A percentile compares a stretch with the other conserved stretches of the same genome.
Conservation (phyloP, 2,888 invertebrate genomes). For the Drosophila gaucha region DNA sequence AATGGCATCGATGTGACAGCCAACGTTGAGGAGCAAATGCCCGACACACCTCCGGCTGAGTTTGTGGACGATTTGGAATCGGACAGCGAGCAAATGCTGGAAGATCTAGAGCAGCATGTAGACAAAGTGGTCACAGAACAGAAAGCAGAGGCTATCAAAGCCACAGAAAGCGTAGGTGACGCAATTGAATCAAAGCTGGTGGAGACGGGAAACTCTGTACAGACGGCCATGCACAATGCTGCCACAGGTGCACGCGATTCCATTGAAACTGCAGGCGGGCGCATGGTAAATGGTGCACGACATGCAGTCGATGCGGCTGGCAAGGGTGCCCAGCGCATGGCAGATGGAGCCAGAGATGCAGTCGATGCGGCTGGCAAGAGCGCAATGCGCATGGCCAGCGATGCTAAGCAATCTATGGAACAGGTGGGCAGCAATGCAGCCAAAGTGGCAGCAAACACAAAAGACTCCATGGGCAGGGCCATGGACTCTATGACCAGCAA, state of each 20-base stretch:
- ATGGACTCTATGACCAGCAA: slow-evolving; percentile 71
- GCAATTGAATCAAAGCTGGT: slow-evolving; percentile 45
- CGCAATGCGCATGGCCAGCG: slow-evolving; percentile 63
- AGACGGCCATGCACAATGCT: slow-evolving; percentile 55
- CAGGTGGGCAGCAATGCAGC: slow-evolving; percentile 70
- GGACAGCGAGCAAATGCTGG: slow-evolving; percentile 46
- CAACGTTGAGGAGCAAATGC: slow-evolving; percentile 74
- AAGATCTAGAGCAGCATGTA: slow-evolving; percentile 53
- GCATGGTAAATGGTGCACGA: slow-evolving; percentile 55
- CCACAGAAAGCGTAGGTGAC: slow-evolving; percentile 29
- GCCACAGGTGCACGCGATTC: slow-evolving; percentile 55
- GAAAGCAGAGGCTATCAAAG: slow-evolving; percentile 36
- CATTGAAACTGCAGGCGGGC: slow-evolving; percentile 50
- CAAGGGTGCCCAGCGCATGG: slow-evolving; percentile 61
- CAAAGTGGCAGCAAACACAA: slow-evolving; percentile 64
- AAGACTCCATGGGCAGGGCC: slow-evolving; percentile 66
- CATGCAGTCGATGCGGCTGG: slow-evolving; percentile 65
- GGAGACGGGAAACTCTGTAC: slow-evolving; percentile 56
- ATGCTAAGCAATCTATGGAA: slow-evolving; percentile 66
- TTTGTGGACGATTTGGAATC: slow-evolving; percentile 62
- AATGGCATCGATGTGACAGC: slow-evolving; percentile 84
- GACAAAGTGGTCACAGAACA: slow-evolving; percentile 52
- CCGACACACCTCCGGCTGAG: slow-evolving; percentile 53
- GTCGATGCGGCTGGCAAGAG: slow-evolving; percentile 64
- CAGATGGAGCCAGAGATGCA: slow-evolving; percentile 64